Conservation (phyloP, 2,113 vertebrate species). For the Clarias macrocephalus region DNA sequence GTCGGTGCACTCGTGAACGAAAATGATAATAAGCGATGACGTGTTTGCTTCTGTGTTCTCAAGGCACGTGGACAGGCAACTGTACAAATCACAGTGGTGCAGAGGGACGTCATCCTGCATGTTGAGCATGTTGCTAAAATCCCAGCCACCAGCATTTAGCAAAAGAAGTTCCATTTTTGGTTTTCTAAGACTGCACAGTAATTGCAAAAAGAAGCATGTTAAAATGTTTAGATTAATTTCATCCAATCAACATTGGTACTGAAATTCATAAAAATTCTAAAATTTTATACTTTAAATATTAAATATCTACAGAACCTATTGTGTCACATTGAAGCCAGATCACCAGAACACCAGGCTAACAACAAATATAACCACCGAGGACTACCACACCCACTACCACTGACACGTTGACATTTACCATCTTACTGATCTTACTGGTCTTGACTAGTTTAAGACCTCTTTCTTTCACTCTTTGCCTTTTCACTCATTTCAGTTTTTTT, state of each 20-base stretch:
- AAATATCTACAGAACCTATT: not conserved
- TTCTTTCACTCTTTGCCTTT: not conserved
- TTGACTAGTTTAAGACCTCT: too few species aligned
- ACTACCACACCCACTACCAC: not conserved
- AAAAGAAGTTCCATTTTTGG: not conserved
- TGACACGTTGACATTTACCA: not conserved
- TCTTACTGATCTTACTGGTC: not conserved
- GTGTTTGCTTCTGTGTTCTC: constrained; percentile 32
- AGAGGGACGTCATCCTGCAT: constrained; percentile 35
- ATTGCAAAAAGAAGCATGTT: not conserved
- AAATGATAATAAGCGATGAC: constrained; percentile 48
- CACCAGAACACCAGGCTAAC: not conserved
- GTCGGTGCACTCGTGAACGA: constrained; percentile 46
- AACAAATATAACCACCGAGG: not conserved
- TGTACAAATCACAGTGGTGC: constrained; percentile 45
- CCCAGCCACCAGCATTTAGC: constrained; percentile 1
- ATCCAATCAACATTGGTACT: not conserved
- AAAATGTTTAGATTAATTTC: not conserved
- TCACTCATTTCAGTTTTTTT: too few species aligned
- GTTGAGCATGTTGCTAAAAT: constrained; percentile 28
- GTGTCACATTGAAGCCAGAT: not conserved
- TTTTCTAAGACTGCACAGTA: not conserved
- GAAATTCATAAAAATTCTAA: not conserved
- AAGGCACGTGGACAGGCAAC: constrained; percentile 35
- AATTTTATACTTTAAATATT: too few species aligned